phyloP scores from a whole-genome alignment of 2,888 invertebrate genomes.

The Oeneis ivallda region DNA sequence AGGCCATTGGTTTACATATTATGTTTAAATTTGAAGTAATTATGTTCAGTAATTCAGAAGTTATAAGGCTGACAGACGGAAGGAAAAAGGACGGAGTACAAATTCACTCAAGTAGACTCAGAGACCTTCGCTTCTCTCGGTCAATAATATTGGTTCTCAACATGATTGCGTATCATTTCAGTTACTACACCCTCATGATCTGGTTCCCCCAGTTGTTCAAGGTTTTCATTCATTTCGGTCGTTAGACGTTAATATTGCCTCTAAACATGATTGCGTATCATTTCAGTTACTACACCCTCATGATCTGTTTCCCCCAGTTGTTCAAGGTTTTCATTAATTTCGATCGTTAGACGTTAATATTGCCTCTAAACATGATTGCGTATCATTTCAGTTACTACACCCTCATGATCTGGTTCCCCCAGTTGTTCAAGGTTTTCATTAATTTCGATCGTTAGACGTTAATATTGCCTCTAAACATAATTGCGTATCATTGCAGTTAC shows the following conservation, averaged over 20 bases:
- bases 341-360: no score
- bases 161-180: conserved; percentile 52
- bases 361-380: background rate
- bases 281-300: conserved; percentile 92
- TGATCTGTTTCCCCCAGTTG: conserved; percentile 96
- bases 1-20: no score
- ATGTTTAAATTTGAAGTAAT: no score
- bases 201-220: conserved; percentile 96
- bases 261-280: background rate
- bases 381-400: conserved; percentile 88
- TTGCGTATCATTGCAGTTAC: conserved; percentile 81
- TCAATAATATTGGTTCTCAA: background rate
- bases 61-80: no score
- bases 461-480: background rate
- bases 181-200: conserved; percentile 95
- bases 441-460: no score
- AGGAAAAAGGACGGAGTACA: no score
- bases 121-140: no score
- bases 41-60: no score
- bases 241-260: background rate
- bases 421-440: conserved; percentile 92
- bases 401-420: conserved; percentile 95
- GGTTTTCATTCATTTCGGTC: no score
- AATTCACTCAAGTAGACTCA: no score
- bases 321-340: no score